phyloP scores from a whole-genome alignment of 1,140 invertebrate genomes.

The Thaumatotibia leucotreta region DNA sequence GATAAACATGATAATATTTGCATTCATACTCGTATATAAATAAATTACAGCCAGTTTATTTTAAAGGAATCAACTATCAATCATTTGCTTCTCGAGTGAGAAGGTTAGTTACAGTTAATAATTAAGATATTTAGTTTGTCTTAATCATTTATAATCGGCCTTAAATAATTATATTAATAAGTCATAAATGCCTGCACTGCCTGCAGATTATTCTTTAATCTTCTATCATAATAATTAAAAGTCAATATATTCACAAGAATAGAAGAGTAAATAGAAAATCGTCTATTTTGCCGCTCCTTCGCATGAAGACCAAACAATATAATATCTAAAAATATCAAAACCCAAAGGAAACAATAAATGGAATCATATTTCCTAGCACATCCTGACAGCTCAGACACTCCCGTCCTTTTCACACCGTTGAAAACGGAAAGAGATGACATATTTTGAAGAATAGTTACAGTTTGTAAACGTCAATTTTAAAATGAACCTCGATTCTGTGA shows the following conservation, averaged over 20 bases:
- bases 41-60: too few species aligned
- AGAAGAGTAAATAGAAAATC: background rate
- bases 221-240: background rate
- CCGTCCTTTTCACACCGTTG: background rate
- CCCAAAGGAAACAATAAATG: background rate
- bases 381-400: background rate
- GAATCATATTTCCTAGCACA: background rate
- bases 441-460: background rate
- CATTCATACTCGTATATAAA: too few species aligned
- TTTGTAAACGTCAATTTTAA: background rate
- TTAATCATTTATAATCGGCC: too few species aligned
- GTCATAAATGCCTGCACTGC: too few species aligned
- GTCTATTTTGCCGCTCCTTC: background rate
- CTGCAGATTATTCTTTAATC: too few species aligned
- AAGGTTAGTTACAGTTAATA: too few species aligned
- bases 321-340: background rate
- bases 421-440: background rate
- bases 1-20: too few species aligned
- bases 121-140: too few species aligned
- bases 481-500: background rate
- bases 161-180: too few species aligned
- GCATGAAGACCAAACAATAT: background rate
- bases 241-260: too few species aligned
- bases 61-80: too few species aligned
- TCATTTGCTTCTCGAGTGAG: too few species aligned